These are phyloP conservation scores for Kryphioiulus occultus DNA, from an alignment of 2,888 invertebrate species.

Conservation along the genomic window DNA sequence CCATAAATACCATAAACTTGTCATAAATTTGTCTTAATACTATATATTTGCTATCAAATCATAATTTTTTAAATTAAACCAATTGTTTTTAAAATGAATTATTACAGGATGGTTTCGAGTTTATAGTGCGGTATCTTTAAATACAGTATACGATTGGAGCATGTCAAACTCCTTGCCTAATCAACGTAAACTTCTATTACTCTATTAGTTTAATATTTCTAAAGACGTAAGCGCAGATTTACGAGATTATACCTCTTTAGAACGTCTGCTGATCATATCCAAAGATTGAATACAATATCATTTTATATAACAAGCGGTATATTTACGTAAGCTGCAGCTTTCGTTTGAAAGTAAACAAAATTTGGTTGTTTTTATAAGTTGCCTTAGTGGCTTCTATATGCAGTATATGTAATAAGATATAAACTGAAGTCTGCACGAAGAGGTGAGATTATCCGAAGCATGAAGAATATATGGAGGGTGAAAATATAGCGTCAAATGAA, in stretches of 20 bases:
- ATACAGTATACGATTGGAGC: too few species aligned
- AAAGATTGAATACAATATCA: neutral
- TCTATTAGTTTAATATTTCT: too few species aligned
- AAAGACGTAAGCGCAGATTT: neutral
- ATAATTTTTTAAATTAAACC: too few species aligned
- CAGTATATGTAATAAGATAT: neutral
- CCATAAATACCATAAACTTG: too few species aligned
- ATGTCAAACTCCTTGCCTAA: too few species aligned
- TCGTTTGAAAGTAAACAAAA: neutral
- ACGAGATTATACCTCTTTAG: neutral
- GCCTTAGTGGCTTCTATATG: neutral
- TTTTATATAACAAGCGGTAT: neutral
- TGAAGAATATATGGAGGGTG: neutral
- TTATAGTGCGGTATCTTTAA: too few species aligned
- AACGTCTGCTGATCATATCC: neutral
- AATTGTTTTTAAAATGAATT: too few species aligned
- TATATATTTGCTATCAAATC: too few species aligned
- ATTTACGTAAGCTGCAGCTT: neutral
- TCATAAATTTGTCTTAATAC: too few species aligned
- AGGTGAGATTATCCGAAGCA: slow-evolving; percentile 9
- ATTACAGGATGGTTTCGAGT: too few species aligned
- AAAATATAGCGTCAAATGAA: neutral
- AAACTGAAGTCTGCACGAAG: neutral
- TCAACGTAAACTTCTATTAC: too few species aligned
- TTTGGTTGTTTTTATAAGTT: neutral